Conservation (phyloP, 2,113 vertebrate species). For the Pogona vitticeps region DNA sequence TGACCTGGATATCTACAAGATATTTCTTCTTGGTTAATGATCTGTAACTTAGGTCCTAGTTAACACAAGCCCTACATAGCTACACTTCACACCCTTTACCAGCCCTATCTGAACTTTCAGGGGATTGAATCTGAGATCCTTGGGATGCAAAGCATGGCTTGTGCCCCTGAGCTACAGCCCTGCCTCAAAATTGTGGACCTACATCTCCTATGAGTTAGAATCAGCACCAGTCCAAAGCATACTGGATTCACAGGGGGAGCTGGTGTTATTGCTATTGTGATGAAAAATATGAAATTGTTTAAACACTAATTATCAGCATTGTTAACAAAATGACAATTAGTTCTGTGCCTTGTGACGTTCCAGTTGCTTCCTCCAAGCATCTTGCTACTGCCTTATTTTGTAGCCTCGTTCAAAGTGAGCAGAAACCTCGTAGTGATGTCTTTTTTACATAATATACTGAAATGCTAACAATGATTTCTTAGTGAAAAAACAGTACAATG, state of each 20-base stretch:
- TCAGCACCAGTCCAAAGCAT: neutral
- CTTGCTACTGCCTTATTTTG: neutral
- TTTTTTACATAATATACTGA: neutral
- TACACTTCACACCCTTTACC: neutral
- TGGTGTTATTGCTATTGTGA: neutral
- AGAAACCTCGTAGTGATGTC: neutral
- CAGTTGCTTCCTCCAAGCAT: neutral
- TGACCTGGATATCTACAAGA: neutral
- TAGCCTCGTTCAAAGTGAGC: fast-evolving
- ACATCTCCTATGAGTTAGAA: neutral
- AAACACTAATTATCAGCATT: neutral
- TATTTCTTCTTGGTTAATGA: neutral
- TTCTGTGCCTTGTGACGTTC: neutral
- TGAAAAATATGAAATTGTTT: neutral
- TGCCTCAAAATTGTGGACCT: neutral
- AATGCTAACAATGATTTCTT: fast-evolving
- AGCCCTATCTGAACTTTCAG: neutral
- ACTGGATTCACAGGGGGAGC: neutral
- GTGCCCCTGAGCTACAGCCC: neutral
- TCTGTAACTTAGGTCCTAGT: neutral
- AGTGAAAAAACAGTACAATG: fast-evolving
- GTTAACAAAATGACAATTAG: neutral
- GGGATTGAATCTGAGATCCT: neutral
- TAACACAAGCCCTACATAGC: neutral
- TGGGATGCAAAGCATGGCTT: neutral